A percentile compares a stretch with the other conserved stretches of the same genome.
These are phyloP conservation scores for Drosophila pandora DNA, from an alignment of 1,140 invertebrate species.

Conservation along the genomic window DNA sequence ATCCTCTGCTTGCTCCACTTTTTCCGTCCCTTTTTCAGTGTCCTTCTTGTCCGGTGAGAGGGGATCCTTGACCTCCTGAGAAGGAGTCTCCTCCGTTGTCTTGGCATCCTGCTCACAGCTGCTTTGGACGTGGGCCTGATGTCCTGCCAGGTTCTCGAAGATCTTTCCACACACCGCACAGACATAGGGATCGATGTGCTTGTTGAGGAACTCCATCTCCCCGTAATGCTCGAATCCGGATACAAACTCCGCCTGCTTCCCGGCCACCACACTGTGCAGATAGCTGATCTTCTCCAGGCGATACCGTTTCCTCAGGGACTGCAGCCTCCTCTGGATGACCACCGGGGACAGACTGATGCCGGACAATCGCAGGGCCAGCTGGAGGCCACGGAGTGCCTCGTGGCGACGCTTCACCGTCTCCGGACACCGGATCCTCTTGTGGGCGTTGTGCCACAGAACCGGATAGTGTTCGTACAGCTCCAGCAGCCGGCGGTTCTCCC, in stretches of 20 bases:
- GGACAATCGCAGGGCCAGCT: constrained; percentile 39
- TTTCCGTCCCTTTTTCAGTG: not conserved
- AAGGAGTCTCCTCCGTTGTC: not conserved
- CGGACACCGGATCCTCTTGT: constrained; percentile 41
- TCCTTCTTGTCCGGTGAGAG: not conserved
- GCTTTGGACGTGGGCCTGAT: constrained; percentile 59
- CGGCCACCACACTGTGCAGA: constrained; percentile 65
- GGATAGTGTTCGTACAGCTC: constrained; percentile 75
- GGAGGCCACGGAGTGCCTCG: constrained; percentile 44
- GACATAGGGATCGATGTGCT: constrained; percentile 76
- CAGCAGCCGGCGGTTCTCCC: constrained; percentile 66
- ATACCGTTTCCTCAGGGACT: constrained; percentile 68
- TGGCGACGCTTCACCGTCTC: constrained; percentile 24
- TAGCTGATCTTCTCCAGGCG: constrained; percentile 73
- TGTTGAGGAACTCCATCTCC: constrained; percentile 71
- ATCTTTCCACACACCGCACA: constrained; percentile 70
- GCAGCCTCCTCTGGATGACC: constrained; percentile 58
- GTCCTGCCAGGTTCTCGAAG: constrained; percentile 64
- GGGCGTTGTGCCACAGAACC: constrained; percentile 70
- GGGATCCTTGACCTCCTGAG: no score
- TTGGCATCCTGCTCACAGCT: constrained; percentile 32
- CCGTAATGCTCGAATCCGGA: constrained; percentile 62
- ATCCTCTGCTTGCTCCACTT: not conserved
- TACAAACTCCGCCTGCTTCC: constrained; percentile 56
- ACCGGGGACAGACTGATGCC: constrained; percentile 60